Base-by-base conservation (phyloP, 1,140 invertebrate species). In the Phymorhynchus buccinoides region DNA sequence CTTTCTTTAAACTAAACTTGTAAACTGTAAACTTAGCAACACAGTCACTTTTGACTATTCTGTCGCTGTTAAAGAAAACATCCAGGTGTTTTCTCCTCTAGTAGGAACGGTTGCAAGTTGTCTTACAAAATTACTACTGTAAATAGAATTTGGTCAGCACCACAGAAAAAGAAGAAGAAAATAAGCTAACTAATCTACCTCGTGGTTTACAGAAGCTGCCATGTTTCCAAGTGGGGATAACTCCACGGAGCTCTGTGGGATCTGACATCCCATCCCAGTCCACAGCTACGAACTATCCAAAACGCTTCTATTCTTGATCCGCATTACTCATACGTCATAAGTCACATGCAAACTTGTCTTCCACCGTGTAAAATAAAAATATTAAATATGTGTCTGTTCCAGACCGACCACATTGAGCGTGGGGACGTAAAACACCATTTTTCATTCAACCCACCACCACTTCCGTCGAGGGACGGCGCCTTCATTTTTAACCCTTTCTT, bases 191-290 rank as follows among this genome's bases (percentile, higher is more conserved):
- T 56, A 56, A 56, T 14, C 12, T 37, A 32, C 71, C 71, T 73
- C 71, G 71, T 73, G 71, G 71, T 73, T 73, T 35, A 22, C 9
- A 37, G 71, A 9, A 37, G 71, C 37, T 32, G 71, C 71, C 71
- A 73, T 73, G 16, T 73, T 73, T 6, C 0, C 0, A 73, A 73
- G 71, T 9, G 30, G 0, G 22, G 30, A 22, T 73, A 73, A 35
- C 37, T 39, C 22, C 7, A 14, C 3, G 32, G 32, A 7, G 16
- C 12, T 73, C 7, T 39, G 6, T 35, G 32, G 1, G 9, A 4
- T 62, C 56, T 22, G 0, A 35, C 71, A 39, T n/a, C 3, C 32
- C n/a, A 27, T 7, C 22, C 14, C 71, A 9, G 0, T 4, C 71
- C 37, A 7, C 12, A 22, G 37, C 7, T 18, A 6, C 32, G 16